Percentiles rank a stretch among this genome's conserved stretches.
These are phyloP conservation scores for Drosophila meridiana DNA, from an alignment of 2,888 invertebrate species.

Conservation along the genomic window DNA sequence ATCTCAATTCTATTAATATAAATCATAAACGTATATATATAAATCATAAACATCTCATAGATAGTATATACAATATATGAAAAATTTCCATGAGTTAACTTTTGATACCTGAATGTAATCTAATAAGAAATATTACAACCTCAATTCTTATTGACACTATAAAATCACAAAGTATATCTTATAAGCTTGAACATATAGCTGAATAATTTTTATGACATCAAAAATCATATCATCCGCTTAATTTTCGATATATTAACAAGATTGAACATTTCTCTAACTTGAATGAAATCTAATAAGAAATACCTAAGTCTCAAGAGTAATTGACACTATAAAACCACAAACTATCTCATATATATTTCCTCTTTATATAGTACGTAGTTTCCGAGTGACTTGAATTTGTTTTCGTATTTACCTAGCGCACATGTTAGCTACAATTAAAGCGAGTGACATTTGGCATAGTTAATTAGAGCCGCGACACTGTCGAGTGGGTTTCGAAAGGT, in stretches of 20 bases:
- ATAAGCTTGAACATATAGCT: neutral
- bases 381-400: neutral
- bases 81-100: too few relatives aligned
- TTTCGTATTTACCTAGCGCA: conserved; percentile 20
- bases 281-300: neutral
- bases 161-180: neutral
- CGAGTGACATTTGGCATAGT: conserved; percentile 52
- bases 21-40: too few relatives aligned
- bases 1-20: too few relatives aligned
- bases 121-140: neutral
- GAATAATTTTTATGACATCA: neutral
- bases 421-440: conserved; percentile 44
- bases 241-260: too few relatives aligned
- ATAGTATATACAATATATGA: too few relatives aligned
- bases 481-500: conserved; percentile 28
- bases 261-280: neutral
- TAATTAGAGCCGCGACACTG: conserved; percentile 47
- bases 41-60: too few relatives aligned
- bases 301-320: too few relatives aligned
- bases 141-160: neutral
- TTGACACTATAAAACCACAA: neutral
- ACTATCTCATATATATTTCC: neutral
- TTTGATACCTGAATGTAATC: neutral
- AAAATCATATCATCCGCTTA: neutral
- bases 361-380: neutral